Evolutionary conservation across 2,113 vertebrate genomes (phyloP), one percentile per base, ranked within the genome.

Genomic region (Phoxinus phoxinus): DNA sequence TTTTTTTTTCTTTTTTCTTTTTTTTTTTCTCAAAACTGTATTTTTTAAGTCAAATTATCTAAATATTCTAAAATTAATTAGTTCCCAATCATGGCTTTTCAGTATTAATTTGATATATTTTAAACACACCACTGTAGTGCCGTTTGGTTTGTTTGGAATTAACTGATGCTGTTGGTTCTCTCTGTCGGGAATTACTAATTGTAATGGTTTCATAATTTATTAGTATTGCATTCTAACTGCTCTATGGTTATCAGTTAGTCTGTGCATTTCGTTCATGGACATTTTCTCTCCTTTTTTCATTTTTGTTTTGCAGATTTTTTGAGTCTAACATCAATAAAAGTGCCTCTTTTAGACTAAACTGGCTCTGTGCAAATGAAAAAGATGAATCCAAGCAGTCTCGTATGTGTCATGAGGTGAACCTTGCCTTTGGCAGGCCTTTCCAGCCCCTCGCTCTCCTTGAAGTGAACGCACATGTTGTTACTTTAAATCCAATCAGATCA

Each of bases 261-360:
- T 72, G 25, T 85, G 48, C 46, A 21, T 41, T 61, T 65, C 41
- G 37, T 72, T 80, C 19, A 46, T 80, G 37, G 27, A 84, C 89
- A 90, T 87, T 84, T 83, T 87, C 84, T 89, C 74, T 84, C 72
- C 69, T 89, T 83, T 85, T 65, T 65, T 6, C 15, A 2, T 58
- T 89, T 83, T 92, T 89, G 88, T 92, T 93, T 94, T 93, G 88
- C 91, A 87, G 90, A 86, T 86, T 91, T 91, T 90, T 61, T 93
- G 80, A 89, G 88, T 91, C 85, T 89, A 93, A 91, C 88, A 82
- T 93, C 86, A 94, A 94, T 95, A 93, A 95, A 95, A 94, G 92
- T 95, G 91, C 92, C 94, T 94, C 94, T 93, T 90, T 92, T 93
- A 93, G 90, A 93, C 58, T 81, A 93, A 91, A 92, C 86, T 87